phyloP scores from a whole-genome alignment of 2,888 invertebrate genomes.

The Ramazzottius varieornatus region DNA sequence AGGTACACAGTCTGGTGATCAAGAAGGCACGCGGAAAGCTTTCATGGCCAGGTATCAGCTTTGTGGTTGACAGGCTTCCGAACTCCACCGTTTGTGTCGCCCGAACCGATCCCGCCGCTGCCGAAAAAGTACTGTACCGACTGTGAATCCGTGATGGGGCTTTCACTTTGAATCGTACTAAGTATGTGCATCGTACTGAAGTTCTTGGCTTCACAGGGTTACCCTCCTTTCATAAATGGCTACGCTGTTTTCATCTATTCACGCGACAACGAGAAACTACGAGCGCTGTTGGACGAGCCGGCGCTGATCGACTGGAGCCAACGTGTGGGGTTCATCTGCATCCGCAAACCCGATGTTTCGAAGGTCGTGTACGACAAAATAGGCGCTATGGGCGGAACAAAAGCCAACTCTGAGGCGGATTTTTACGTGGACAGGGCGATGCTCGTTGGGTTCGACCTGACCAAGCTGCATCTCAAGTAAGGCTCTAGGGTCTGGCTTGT shows the following conservation, averaged over 20 bases:
- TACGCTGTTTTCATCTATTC: not conserved
- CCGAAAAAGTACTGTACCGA: not conserved
- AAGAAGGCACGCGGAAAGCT: not conserved
- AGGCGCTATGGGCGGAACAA: not conserved
- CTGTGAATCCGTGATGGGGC: no score
- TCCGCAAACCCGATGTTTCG: not conserved
- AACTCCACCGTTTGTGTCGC: not conserved
- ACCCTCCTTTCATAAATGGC: not conserved
- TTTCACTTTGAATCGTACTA: no score
- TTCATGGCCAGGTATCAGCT: not conserved
- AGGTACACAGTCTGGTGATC: not conserved
- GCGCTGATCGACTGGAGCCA: not conserved
- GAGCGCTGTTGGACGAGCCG: not conserved
- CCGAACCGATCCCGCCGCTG: not conserved
- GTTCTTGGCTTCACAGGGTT: not conserved
- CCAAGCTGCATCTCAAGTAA: not conserved
- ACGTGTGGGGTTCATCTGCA: not conserved
- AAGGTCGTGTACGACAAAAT: not conserved
- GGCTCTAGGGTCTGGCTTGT: not conserved
- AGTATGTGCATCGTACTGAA: no score
- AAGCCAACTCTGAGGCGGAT: not conserved
- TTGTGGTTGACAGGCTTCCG: not conserved
- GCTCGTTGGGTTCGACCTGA: not conserved
- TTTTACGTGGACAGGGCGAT: not conserved
- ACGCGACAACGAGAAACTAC: not conserved